Evolutionary conservation across 2,797 vertebrate species (phyloP).

Genomic region (Cheirogaleus major): DNA sequence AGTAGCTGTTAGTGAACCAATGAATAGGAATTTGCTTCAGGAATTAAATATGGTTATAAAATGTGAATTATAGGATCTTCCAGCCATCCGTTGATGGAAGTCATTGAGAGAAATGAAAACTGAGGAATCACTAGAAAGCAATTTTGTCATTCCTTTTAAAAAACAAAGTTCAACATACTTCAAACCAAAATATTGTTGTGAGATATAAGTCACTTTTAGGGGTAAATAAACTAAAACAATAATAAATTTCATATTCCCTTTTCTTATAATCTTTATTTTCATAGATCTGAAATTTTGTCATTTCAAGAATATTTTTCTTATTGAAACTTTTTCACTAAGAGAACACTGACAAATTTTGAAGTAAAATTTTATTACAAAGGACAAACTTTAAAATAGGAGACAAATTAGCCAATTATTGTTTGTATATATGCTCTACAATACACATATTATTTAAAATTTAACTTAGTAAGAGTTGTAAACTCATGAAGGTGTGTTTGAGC

Average conservation of each 20-base stretch:
- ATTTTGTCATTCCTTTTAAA: background rate
- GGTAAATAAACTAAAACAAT: background rate
- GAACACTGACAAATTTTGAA: background rate
- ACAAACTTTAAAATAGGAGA: background rate
- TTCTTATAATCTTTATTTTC: background rate
- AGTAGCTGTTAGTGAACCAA: background rate
- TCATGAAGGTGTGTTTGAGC: background rate
- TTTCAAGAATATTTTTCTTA: background rate
- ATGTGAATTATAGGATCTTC: background rate
- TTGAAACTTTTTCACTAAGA: background rate
- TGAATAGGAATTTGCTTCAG: background rate
- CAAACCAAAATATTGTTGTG: background rate
- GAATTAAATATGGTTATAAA: background rate
- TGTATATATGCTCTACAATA: background rate
- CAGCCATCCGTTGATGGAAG: background rate
- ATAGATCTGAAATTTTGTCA: background rate
- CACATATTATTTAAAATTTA: background rate
- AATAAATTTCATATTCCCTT: constrained; percentile 1
- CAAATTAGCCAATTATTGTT: background rate
- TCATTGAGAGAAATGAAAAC: background rate
- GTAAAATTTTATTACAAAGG: background rate
- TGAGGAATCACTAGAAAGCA: background rate
- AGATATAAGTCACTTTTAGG: background rate
- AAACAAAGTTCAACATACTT: constrained; percentile 18
- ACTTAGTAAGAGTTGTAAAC: background rate